Evolutionary conservation across 2,888 invertebrate species (phyloP).

Genomic region (Troides helena): DNA sequence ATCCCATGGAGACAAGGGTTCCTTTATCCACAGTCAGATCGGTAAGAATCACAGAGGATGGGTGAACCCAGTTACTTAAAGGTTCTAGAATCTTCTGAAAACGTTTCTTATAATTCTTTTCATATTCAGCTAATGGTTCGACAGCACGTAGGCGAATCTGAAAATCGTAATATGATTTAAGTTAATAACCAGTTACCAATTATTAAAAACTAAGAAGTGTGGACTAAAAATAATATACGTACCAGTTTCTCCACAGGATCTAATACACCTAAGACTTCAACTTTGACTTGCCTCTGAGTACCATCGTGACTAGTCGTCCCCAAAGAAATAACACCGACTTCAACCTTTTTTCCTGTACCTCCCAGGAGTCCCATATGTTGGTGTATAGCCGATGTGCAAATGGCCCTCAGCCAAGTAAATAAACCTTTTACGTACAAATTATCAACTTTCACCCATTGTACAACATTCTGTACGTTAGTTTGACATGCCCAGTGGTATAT

Average conservation of each 20-base stretch:
- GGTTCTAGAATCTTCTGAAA: slow-evolving; percentile 92
- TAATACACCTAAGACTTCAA: slow-evolving; percentile 91
- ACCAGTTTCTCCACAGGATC: slow-evolving; percentile 86
- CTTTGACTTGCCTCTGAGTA: slow-evolving; percentile 88
- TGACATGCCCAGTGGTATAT: slow-evolving; percentile 96
- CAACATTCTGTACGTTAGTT: slow-evolving; percentile 92
- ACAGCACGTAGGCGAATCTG: slow-evolving; percentile 89
- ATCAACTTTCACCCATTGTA: slow-evolving; percentile 90
- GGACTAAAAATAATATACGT: slow-evolving; percentile 33
- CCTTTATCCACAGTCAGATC: slow-evolving; percentile 92
- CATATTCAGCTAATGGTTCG: slow-evolving; percentile 89
- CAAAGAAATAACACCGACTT: slow-evolving; percentile 92
- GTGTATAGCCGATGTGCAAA: slow-evolving; percentile 90
- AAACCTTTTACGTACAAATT: slow-evolving; percentile 80
- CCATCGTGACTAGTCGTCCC: slow-evolving; percentile 92
- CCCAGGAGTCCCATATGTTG: slow-evolving; percentile 88
- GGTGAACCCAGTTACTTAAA: slow-evolving; percentile 88
- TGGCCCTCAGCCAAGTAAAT: slow-evolving; percentile 83
- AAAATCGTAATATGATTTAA: neutral
- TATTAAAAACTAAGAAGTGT: neutral
- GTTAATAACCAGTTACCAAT: neutral
- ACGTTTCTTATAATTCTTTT: slow-evolving; percentile 88
- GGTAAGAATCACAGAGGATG: slow-evolving; percentile 87
- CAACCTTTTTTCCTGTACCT: slow-evolving; percentile 85
- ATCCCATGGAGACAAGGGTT: slow-evolving; percentile 88